Evolutionary conservation across 1,140 invertebrate species (phyloP), one percentile per base, ranked within the genome.

Genomic region (Phthorimaea operculella): DNA sequence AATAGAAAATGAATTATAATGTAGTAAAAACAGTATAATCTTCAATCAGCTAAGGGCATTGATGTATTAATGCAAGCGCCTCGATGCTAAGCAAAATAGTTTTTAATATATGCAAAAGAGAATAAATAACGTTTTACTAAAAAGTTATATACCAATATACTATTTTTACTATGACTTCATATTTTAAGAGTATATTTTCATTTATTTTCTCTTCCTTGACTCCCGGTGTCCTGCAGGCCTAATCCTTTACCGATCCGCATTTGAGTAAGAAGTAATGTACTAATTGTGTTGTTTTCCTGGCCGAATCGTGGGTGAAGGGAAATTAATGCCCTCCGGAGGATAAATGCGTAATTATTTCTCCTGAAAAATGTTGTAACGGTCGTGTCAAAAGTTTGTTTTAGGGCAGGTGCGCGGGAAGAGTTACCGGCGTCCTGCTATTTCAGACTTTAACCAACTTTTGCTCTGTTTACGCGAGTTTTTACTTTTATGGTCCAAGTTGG

Each of bases 291-390:
- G 74, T 79, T 81, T 75, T 59, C 55, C 62, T 63, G 60, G 55
- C 58, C 55, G 62, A 70, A 76, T 83, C 60, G 63, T 61, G 69
- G 66, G 58, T 74, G 76, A 76, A 75, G 76, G 74, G 67, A 78
- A 80, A 79, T 82, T 73, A 82, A 85, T 82, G 76, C 70, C 67
- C 70, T 60, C 66, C 55, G 58, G 73, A 75, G 72, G 71, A 80
- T 82, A 79, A 83, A 75, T 59, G 63, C 67, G 71, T 70, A 76
- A 76, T 80, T 82, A 82, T 85, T 82, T 80, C 75, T 72, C 63
- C 52, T 53, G 59, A 76, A 77, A 76, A 81, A 76, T 62, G 59
- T 66, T 62, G 58, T 70, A 75, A 72, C 66, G 62, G 62, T 52
- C 58, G 65, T 76, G 68, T 76, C 71, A 78, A 76, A 83, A 82